phyloP scores from a whole-genome alignment of 2,113 vertebrate genomes.

The Plestiodon gilberti region DNA sequence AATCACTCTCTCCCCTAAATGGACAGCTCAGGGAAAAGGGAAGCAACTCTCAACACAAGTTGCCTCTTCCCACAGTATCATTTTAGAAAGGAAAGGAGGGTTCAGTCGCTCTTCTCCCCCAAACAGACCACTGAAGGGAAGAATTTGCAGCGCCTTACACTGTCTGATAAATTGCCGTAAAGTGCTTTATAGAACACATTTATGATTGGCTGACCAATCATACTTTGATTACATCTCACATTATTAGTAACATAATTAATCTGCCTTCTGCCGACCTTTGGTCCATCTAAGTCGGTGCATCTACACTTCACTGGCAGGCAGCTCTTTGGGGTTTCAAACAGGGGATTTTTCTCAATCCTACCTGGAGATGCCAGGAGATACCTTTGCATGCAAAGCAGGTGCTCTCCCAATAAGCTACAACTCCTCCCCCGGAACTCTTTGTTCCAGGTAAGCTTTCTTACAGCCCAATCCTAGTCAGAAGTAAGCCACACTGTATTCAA shows the following conservation, averaged over 20 bases:
- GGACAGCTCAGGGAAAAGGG: neutral
- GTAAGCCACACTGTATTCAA: no score
- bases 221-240: neutral
- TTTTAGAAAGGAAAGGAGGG: neutral
- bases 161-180: neutral
- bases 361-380: no score
- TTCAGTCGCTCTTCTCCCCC: neutral
- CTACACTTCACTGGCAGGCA: no score
- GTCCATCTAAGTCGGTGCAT: no score
- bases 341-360: no score
- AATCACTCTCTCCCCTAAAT: neutral
- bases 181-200: neutral
- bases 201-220: neutral
- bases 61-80: no score
- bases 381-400: no score
- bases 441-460: neutral
- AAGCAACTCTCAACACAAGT: neutral
- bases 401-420: no score
- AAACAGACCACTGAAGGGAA: neutral
- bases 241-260: no score
- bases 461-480: no score
- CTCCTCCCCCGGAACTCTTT: neutral
- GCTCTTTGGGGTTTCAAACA: no score
- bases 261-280: no score
- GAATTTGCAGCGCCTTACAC: neutral